These are phyloP conservation scores for Patella caerulea DNA, from an alignment of 2,888 invertebrate species.

Conservation along the genomic window DNA sequence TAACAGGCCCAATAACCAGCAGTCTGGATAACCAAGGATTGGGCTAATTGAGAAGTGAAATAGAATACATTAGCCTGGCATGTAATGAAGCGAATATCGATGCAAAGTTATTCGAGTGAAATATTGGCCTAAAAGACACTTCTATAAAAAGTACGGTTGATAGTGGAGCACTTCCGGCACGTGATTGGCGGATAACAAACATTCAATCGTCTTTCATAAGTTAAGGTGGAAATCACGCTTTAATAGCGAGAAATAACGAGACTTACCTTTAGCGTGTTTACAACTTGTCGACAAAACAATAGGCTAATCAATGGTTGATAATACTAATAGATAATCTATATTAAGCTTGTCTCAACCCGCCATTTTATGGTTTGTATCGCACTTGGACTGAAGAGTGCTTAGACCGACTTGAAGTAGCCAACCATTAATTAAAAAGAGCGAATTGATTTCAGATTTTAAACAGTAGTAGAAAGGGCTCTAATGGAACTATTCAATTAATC, in stretches of 20 bases:
- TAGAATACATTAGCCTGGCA: conserved; percentile 1
- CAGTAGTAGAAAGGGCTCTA: neutral
- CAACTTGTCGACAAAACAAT: conserved; percentile 13
- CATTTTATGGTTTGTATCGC: neutral
- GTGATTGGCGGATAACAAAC: conserved; percentile 5
- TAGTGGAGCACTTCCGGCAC: conserved; percentile 3
- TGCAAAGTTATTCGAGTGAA: conserved; percentile 1
- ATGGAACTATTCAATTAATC: conserved; percentile 5
- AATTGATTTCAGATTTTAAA: neutral
- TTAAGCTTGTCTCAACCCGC: neutral
- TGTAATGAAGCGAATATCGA: conserved; percentile 10
- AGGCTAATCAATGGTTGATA: neutral
- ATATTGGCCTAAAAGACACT: conserved; percentile 9
- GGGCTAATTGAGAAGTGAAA: neutral
- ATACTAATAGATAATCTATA: conserved; percentile 10
- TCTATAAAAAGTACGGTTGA: conserved; percentile 2
- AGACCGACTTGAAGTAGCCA: neutral
- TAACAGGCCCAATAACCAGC: too few relatives aligned
- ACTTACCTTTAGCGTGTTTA: conserved; percentile 7
- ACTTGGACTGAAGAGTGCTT: neutral
- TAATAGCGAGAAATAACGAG: conserved; percentile 13
- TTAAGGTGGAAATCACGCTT: conserved; percentile 9
- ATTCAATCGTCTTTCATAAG: conserved; percentile 11
- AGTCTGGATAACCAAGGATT: neutral
- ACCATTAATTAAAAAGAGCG: neutral